Base-by-base conservation (phyloP, 2,888 invertebrate species). In the Caenorhabditis afra region DNA sequence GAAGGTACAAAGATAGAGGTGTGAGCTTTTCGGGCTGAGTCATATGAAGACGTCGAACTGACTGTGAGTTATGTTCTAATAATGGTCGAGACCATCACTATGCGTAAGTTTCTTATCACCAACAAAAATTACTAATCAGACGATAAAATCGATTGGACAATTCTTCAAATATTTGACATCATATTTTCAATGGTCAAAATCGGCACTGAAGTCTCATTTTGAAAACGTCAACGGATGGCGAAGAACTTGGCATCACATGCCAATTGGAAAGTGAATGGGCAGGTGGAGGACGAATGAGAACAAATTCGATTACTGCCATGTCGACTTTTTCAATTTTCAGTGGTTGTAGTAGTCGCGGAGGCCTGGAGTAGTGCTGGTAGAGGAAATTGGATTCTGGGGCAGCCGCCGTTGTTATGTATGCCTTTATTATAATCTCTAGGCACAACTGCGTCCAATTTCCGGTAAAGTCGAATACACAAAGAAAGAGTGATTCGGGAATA, bases 51-150 rank as follows among this genome's bases (percentile, higher is more conserved):
- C 29, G n/a, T n/a, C n/a, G n/a, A 29, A 29, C 29, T 7, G 7
- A 7, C 55, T 41, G 20, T 44, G 49, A 68, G 41, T 59, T 39
- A 64, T 64, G 64, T 73, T 73, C 64, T 50, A 45, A 50, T 18
- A 64, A 52, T 45, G 22, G 55, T 37, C 50, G 62, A n/a, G 57
- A 49, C 49, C 55, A 50, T 73, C 57, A 58, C 49, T 65, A 73
- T 65, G 64, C 73, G 57, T 73, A 52, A 50, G 50, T 29, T 41
- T 49, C 64, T 73, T 73, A 73, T 73, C 73, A 49, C 50, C 16
- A 18, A n/a, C n/a, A n/a, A 37, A 53, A 44, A 71, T 71, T 71
- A 71, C 71, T 71, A 71, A 71, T 71, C 71, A 71, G 45, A 57
- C 62, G 62, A 62, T 71, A 62, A 62, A 71, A 71, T 62, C 71